Evolutionary conservation across 2,888 invertebrate species (phyloP).

Genomic region (Brassicogethes aeneus): DNA sequence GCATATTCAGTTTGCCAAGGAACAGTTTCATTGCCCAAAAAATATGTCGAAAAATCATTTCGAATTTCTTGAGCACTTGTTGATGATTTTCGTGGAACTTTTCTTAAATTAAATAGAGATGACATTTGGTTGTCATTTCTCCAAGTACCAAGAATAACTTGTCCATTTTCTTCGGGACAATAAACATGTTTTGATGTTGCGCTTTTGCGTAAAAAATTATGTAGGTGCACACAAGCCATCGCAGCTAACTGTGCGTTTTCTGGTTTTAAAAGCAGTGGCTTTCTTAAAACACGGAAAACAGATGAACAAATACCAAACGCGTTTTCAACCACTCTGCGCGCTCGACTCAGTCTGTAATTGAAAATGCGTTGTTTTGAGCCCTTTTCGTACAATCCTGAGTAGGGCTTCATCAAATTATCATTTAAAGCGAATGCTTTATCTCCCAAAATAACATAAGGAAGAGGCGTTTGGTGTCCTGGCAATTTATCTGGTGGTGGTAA

Average conservation of each 20-base stretch:
- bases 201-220: constrained; percentile 15
- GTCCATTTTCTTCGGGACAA: neutral
- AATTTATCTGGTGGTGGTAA: constrained; percentile 9
- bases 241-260: constrained; percentile 9
- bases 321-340: constrained; percentile 14
- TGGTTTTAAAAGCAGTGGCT: constrained; percentile 14
- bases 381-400: constrained; percentile 6
- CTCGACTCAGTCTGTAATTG: constrained; percentile 12
- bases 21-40: constrained; percentile 13
- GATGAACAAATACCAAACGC: constrained; percentile 13
- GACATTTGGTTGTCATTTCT: neutral
- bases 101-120: neutral
- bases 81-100: neutral
- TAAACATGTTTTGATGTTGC: constrained; percentile 9
- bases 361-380: constrained; percentile 9
- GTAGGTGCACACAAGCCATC: constrained; percentile 9
- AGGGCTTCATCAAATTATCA: constrained; percentile 12
- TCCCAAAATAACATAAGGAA: constrained; percentile 22
- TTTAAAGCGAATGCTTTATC: constrained; percentile 38
- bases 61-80: neutral
- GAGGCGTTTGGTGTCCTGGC: constrained; percentile 8
- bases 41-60: neutral
- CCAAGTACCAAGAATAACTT: neutral
- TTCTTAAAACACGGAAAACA: constrained; percentile 12
- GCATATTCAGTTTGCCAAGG: no score